Conservation (phyloP, 2,888 invertebrate genomes). For the Apodemia mormo region DNA sequence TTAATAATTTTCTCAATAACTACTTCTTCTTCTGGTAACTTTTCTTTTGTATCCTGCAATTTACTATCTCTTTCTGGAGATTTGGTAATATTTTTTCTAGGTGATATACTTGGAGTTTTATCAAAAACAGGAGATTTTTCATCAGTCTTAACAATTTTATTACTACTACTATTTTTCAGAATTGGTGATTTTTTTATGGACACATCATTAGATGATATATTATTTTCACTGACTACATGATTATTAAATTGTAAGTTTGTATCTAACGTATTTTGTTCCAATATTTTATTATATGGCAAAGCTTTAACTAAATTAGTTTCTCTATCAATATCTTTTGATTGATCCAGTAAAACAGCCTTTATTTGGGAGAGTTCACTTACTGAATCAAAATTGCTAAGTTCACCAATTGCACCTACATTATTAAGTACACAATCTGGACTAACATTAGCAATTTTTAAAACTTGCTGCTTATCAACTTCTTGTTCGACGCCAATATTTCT, state of each 20-base stretch:
- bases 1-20: constrained; percentile 74
- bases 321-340: constrained; percentile 47
- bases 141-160: constrained; percentile 11
- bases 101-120: constrained; percentile 27
- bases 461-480: not conserved
- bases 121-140: constrained; percentile 14
- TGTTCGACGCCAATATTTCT: constrained; percentile 7
- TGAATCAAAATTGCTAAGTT: not conserved
- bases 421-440: constrained; percentile 2
- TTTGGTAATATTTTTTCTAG: constrained; percentile 27
- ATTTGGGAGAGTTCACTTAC: not conserved
- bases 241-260: constrained; percentile 1
- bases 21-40: constrained; percentile 53
- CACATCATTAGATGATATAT: constrained; percentile 1
- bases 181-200: not conserved
- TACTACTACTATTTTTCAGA: not conserved
- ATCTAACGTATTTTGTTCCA: not conserved
- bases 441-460: constrained; percentile 17
- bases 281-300: not conserved
- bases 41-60: constrained; percentile 42
- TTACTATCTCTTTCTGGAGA: constrained; percentile 40
- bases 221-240: constrained; percentile 7
- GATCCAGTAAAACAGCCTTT: not conserved
- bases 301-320: constrained; percentile 35
- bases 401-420: not conserved